Conservation (phyloP, 2,797 vertebrate genomes). For the Pangasius krempfi region DNA sequence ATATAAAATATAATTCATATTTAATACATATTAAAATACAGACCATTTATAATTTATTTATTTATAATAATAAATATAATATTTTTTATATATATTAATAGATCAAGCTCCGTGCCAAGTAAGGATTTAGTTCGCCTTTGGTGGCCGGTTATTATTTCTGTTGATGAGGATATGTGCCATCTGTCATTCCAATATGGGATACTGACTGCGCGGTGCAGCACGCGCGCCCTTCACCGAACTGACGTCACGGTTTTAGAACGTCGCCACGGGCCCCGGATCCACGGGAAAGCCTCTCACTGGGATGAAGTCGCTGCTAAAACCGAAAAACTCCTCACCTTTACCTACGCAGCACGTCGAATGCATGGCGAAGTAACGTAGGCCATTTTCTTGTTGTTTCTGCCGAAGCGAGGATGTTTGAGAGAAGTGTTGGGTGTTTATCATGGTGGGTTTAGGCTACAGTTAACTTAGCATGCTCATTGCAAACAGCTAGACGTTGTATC, state of each 20-base stretch:
- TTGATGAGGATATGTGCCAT: conserved; percentile 35
- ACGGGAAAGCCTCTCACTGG: conserved; percentile 5
- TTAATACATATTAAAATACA: too few relatives aligned
- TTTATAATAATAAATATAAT: not conserved
- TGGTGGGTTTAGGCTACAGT: conserved; percentile 18
- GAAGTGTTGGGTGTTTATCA: not conserved
- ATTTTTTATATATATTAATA: not conserved
- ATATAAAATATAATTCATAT: too few relatives aligned
- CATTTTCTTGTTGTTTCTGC: conserved; percentile 28
- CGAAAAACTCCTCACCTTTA: not conserved
- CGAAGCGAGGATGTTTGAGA: not conserved
- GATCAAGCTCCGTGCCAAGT: not conserved
- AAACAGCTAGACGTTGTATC: not conserved
- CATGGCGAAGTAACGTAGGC: conserved; percentile 14
- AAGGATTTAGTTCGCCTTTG: conserved; percentile 11
- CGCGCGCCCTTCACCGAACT: conserved; percentile 28
- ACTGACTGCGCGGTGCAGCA: conserved; percentile 22
- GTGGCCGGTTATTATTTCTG: conserved; percentile 7
- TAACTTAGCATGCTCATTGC: conserved; percentile 22
- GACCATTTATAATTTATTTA: too few relatives aligned
- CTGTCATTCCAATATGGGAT: conserved; percentile 56
- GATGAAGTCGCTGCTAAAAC: not conserved
- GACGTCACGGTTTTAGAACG: conserved; percentile 74
- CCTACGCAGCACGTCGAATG: not conserved
- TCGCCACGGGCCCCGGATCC: conserved; percentile 65